phyloP scores from a whole-genome alignment of 92 coral and sea anemone genomes.

The Porites rus region DNA sequence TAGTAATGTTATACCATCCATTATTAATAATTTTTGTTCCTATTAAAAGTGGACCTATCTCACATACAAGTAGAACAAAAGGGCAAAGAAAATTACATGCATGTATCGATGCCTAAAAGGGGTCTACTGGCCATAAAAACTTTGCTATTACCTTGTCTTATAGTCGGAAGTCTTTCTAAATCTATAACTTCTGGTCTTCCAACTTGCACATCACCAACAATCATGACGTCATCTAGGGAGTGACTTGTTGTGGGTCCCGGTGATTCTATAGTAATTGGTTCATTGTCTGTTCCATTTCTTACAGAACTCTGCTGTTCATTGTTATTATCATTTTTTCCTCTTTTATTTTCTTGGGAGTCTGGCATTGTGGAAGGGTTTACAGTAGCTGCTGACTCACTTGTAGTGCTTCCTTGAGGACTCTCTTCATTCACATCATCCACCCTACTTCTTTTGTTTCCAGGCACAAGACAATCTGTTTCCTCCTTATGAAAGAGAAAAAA shows the following conservation, averaged over 20 bases:
- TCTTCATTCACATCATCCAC: slow-evolving; percentile 4
- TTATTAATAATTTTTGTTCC: too few relatives aligned
- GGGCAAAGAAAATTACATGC: too few relatives aligned
- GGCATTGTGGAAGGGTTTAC: not conserved
- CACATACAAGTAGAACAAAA: too few relatives aligned
- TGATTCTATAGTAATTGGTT: slow-evolving; percentile 18
- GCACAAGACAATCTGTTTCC: slow-evolving; percentile 20
- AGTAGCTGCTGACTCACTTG: not conserved
- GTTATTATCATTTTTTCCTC: not conserved
- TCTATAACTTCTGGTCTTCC: slow-evolving; percentile 66
- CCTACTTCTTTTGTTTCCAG: slow-evolving; percentile 16
- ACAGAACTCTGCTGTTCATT: not conserved
- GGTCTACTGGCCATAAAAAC: not conserved
- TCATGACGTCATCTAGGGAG: slow-evolving; percentile 55
- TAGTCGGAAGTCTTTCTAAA: slow-evolving; percentile 54
- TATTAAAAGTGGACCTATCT: too few relatives aligned
- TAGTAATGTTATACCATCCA: too few relatives aligned
- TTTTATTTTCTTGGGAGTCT: not conserved
- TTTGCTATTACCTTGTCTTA: slow-evolving; percentile 43
- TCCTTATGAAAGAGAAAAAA: slow-evolving; percentile 14
- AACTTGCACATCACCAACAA: slow-evolving; percentile 59
- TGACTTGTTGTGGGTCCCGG: slow-evolving; percentile 14
- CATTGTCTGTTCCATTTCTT: slow-evolving; percentile 3
- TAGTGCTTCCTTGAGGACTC: not conserved
- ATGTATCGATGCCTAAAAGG: too few relatives aligned